phyloP scores from a whole-genome alignment of 2,888 invertebrate species.

The Germaria angustata region DNA sequence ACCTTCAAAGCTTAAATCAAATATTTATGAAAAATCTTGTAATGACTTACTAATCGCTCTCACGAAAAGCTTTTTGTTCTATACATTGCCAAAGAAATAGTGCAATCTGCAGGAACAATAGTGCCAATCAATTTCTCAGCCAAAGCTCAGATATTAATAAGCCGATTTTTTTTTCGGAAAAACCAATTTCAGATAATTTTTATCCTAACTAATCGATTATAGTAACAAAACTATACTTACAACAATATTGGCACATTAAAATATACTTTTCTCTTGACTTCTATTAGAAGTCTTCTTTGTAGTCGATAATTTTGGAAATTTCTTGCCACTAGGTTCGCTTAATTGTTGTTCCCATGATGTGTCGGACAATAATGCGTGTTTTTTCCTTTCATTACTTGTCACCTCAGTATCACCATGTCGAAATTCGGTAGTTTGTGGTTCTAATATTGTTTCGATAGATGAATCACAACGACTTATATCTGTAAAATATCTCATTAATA shows the following conservation, averaged over 20 bases:
- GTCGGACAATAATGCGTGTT: background rate
- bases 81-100: too few species aligned
- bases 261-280: background rate
- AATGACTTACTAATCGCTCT: too few species aligned
- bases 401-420: background rate
- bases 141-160: too few species aligned
- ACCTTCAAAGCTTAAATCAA: constrained; percentile 1
- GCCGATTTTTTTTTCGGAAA: too few species aligned
- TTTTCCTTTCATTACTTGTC: background rate
- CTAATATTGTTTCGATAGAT: background rate
- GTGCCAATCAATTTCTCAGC: too few species aligned
- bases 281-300: background rate
- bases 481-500: too few species aligned
- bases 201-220: too few species aligned
- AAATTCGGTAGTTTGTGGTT: background rate
- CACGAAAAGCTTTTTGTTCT: too few species aligned
- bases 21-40: background rate
- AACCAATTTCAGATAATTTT: too few species aligned
- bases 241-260: constrained; percentile 42
- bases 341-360: background rate
- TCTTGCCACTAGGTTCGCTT: background rate
- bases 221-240: constrained; percentile 14
- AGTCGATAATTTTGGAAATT: background rate
- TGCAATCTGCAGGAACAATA: too few species aligned
- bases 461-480: background rate